Evolutionary conservation across 1,140 invertebrate species (phyloP).

Genomic region (Thaumetopoea pityocampa): DNA sequence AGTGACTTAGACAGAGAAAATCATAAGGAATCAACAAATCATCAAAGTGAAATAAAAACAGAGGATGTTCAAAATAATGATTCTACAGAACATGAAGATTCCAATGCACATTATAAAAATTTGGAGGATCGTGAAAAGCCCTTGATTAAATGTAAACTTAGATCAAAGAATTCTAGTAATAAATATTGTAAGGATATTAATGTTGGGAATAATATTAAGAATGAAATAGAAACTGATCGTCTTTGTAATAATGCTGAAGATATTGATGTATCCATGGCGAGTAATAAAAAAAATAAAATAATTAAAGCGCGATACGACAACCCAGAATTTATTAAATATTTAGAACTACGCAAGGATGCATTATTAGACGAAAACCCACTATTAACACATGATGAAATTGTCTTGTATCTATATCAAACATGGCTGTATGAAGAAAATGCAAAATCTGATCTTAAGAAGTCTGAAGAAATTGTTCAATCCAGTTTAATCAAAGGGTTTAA

Average conservation of each 20-base stretch:
- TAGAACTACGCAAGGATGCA: conserved; percentile 70
- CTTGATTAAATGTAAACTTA: conserved; percentile 20
- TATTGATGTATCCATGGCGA: conserved; percentile 28
- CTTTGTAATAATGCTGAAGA: conserved; percentile 44
- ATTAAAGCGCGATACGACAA: conserved; percentile 33
- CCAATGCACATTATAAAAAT: conserved; percentile 32
- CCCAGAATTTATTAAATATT: conserved; percentile 74
- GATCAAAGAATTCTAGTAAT: conserved; percentile 8
- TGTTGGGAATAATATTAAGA: conserved; percentile 4
- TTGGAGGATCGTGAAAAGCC: conserved; percentile 27
- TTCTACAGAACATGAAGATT: conserved; percentile 20
- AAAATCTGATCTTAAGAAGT: conserved; percentile 49
- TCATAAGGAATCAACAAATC: too few relatives aligned
- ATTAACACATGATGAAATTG: conserved; percentile 69
- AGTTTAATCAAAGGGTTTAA: conserved; percentile 55
- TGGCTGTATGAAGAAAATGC: conserved; percentile 72
- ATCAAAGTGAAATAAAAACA: too few relatives aligned
- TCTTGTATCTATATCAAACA: conserved; percentile 73
- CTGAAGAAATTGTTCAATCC: conserved; percentile 47
- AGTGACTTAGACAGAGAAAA: too few relatives aligned
- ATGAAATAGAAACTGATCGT: conserved; percentile 40
- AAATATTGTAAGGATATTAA: conserved; percentile 5
- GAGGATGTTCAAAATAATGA: too few relatives aligned
- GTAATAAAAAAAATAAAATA: conserved; percentile 34
- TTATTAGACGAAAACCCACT: conserved; percentile 74